A percentile compares a stretch with the other conserved stretches of the same genome.
These are phyloP conservation scores for Brassicogethes aeneus DNA, from an alignment of 2,888 invertebrate genomes.

Conservation along the genomic window DNA sequence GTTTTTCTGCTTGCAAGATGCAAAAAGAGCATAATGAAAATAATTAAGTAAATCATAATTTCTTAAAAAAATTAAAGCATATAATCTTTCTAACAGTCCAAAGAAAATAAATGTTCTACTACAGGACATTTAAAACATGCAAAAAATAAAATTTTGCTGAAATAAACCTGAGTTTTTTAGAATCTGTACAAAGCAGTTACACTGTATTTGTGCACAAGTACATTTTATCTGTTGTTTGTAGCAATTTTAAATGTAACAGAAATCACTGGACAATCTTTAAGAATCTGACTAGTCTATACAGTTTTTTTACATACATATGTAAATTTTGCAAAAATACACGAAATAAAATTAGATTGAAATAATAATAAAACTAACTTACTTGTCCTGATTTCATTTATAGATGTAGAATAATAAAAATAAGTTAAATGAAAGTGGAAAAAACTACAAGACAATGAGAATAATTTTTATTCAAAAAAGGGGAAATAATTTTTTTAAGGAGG, in stretches of 20 bases:
- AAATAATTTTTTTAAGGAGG: conserved; percentile 24
- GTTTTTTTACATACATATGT: conserved; percentile 7
- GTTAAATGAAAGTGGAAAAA: too few species aligned
- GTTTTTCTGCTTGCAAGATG: not conserved
- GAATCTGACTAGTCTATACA: conserved; percentile 11
- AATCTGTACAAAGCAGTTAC: too few species aligned
- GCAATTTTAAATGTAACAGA: not conserved
- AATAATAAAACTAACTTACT: too few species aligned
- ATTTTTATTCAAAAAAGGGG: not conserved
- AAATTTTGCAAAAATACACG: too few species aligned
- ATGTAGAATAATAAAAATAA: too few species aligned
- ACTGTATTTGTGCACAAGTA: too few species aligned
- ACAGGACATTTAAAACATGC: not conserved
- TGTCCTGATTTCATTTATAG: too few species aligned
- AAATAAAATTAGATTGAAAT: too few species aligned
- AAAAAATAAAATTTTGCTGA: not conserved
- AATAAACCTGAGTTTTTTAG: not conserved
- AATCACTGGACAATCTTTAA: not conserved
- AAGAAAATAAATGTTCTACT: not conserved
- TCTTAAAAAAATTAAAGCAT: not conserved
- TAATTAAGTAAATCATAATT: not conserved
- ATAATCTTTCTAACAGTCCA: too few species aligned
- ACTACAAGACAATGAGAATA: not conserved
- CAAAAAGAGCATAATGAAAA: too few species aligned
- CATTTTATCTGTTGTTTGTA: not conserved